These are phyloP conservation scores for Bufo gargarizans DNA, from an alignment of 2,113 vertebrate genomes.

Conservation along the genomic window DNA sequence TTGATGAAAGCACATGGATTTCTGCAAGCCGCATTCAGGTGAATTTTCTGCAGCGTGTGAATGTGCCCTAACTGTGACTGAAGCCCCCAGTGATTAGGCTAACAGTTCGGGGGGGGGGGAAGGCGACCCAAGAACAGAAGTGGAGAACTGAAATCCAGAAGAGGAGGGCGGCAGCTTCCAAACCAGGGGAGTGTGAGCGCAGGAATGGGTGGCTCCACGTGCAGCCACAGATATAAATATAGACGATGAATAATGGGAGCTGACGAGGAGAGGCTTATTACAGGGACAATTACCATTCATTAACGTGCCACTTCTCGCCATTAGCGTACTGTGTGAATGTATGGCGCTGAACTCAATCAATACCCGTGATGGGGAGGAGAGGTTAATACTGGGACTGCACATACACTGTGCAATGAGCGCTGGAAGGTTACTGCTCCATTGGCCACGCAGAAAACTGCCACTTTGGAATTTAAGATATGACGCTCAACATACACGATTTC, in stretches of 20 bases:
- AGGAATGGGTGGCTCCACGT: neutral
- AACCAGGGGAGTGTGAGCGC: neutral
- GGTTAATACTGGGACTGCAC: neutral
- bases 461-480: too few relatives aligned
- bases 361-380: neutral
- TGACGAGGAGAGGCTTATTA: neutral
- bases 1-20: too few relatives aligned
- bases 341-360: neutral
- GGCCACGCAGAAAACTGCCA: too few relatives aligned
- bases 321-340: neutral
- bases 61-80: too few relatives aligned
- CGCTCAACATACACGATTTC: too few relatives aligned
- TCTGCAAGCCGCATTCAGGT: too few relatives aligned
- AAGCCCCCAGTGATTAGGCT: too few relatives aligned
- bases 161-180: neutral
- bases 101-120: too few relatives aligned
- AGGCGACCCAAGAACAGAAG: too few relatives aligned
- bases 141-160: neutral
- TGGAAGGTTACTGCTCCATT: too few relatives aligned
- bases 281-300: neutral
- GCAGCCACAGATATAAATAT: neutral
- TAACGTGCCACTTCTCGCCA: neutral
- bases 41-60: too few relatives aligned
- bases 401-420: too few relatives aligned
- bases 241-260: neutral